Conservation (phyloP, 2,113 vertebrate species). For the Strix aluco region DNA sequence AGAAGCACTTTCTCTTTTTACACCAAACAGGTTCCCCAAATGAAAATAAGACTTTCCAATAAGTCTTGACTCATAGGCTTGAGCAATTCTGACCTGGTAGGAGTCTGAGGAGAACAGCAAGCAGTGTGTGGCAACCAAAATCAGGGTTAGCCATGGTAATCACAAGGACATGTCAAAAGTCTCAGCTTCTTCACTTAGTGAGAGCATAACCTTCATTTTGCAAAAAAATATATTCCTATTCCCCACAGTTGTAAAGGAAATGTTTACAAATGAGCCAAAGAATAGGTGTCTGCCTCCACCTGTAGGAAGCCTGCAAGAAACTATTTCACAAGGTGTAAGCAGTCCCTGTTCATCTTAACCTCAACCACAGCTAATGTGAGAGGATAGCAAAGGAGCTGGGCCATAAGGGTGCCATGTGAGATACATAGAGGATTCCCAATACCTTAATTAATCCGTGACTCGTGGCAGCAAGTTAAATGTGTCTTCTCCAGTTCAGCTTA, state of each 20-base stretch:
- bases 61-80: background rate
- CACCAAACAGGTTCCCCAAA: background rate
- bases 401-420: background rate
- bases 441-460: background rate
- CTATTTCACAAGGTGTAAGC: background rate
- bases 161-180: background rate
- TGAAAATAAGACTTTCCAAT: background rate
- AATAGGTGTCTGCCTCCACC: background rate
- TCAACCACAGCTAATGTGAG: background rate
- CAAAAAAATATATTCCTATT: background rate
- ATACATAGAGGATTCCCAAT: background rate
- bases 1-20: background rate
- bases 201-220: background rate
- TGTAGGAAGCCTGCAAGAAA: background rate
- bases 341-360: background rate
- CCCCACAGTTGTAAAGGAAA: background rate
- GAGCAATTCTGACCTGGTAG: background rate
- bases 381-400: background rate
- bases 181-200: background rate
- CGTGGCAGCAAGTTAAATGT: background rate
- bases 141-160: background rate
- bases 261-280: background rate
- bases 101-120: background rate
- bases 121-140: background rate
- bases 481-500: background rate